Percentiles rank a stretch among this genome's conserved stretches.
Conservation (phyloP, 1,140 invertebrate species). For the Caerostris extrusa region DNA sequence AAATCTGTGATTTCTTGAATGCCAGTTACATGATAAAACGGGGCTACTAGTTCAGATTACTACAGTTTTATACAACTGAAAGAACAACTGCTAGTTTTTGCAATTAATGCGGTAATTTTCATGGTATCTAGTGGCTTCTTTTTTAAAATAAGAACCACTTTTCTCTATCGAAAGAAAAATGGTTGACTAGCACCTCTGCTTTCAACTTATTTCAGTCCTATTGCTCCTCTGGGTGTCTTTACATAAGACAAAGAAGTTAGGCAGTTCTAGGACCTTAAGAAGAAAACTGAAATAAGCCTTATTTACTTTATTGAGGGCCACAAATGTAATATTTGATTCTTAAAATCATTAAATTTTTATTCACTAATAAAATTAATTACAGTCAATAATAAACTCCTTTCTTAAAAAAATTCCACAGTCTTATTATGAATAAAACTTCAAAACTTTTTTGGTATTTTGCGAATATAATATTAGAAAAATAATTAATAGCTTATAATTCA, state of each 20-base stretch:
- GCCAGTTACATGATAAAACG: neutral
- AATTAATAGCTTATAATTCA: too few relatives aligned
- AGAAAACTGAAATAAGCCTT: neutral
- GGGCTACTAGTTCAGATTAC: neutral
- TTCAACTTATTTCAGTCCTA: neutral
- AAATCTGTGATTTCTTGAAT: neutral
- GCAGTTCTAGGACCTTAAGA: neutral
- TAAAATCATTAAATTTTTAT: too few relatives aligned
- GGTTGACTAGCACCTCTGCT: neutral
- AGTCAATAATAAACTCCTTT: too few relatives aligned
- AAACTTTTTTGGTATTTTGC: too few relatives aligned
- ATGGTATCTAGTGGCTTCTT: neutral
- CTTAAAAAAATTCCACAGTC: too few relatives aligned
- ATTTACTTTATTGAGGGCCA: too few relatives aligned
- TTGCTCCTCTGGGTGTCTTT: constrained; percentile 20
- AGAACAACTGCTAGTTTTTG: neutral
- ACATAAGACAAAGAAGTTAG: neutral
- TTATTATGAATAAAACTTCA: too few relatives aligned
- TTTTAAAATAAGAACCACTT: neutral
- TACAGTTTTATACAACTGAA: neutral
- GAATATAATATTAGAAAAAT: too few relatives aligned
- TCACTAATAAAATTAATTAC: too few relatives aligned
- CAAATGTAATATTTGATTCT: too few relatives aligned
- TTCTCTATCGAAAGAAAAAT: neutral
- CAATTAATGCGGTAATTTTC: neutral